These are phyloP conservation scores for Coregonus suidteri DNA, from an alignment of 2,797 vertebrate genomes.

Conservation along the genomic window DNA sequence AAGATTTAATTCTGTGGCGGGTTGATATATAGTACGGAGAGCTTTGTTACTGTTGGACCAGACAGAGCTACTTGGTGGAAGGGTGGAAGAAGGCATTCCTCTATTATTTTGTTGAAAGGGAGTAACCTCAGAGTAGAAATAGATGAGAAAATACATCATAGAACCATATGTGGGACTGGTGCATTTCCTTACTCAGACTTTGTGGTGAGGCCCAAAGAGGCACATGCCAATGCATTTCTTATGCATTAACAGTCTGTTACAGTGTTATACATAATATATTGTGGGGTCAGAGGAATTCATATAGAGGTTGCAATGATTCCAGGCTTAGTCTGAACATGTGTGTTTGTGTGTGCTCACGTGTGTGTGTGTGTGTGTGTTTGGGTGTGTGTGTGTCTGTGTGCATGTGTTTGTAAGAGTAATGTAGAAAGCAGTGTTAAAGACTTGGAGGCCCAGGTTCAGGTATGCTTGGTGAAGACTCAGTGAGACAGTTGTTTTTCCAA, in stretches of 20 bases:
- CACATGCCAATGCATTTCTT: not conserved
- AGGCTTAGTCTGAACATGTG: not conserved
- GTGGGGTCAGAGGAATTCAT: not conserved
- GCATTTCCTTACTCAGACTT: not conserved
- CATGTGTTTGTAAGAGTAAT: conserved; percentile 3
- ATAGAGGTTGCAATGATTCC: not conserved
- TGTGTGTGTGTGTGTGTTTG: not conserved
- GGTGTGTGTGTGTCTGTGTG: not conserved
- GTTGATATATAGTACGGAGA: conserved; percentile 60
- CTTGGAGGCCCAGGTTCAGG: conserved; percentile 12
- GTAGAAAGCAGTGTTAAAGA: conserved; percentile 25
- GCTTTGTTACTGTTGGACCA: conserved; percentile 69
- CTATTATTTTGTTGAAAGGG: conserved; percentile 46
- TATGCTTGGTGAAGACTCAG: conserved; percentile 16
- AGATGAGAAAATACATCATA: conserved; percentile 28
- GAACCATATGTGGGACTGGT: conserved; percentile 4
- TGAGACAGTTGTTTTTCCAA: conserved; percentile 31
- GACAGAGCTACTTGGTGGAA: conserved; percentile 46
- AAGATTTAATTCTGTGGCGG: conserved; percentile 64
- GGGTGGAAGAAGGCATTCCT: conserved; percentile 39
- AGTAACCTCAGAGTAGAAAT: conserved; percentile 35
- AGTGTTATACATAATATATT: not conserved
- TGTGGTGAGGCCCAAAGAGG: not conserved
- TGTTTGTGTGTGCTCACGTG: not conserved
- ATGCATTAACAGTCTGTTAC: not conserved